A percentile compares a stretch with the other conserved stretches of the same genome.
These are phyloP conservation scores for Hemiprocne comata DNA, from an alignment of 2,113 vertebrate species.

Conservation along the genomic window DNA sequence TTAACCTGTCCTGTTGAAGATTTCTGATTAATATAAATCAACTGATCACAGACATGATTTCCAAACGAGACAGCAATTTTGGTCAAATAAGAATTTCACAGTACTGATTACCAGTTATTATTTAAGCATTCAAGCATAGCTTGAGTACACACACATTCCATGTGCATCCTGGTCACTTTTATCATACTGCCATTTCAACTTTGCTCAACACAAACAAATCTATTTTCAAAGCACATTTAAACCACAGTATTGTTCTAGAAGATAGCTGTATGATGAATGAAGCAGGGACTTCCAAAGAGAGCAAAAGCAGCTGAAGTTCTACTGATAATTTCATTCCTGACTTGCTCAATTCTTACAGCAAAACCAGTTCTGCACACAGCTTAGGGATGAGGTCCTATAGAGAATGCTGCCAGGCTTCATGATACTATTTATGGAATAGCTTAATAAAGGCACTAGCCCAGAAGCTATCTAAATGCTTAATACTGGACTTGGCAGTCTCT, in stretches of 20 bases:
- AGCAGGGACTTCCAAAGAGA: background rate
- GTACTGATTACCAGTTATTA: background rate
- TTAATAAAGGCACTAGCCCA: background rate
- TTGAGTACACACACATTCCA: background rate
- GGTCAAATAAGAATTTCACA: background rate
- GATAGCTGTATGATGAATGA: background rate
- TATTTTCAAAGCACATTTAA: background rate
- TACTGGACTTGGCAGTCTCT: background rate
- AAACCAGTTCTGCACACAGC: rapidly evolving
- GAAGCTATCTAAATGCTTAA: background rate
- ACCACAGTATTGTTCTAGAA: background rate
- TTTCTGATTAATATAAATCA: background rate
- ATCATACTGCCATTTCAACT: background rate
- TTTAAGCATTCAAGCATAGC: background rate
- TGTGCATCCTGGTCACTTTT: background rate
- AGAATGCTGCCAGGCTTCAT: background rate
- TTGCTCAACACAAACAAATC: background rate
- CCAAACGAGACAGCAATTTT: background rate
- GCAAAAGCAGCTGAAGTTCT: background rate
- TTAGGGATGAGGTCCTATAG: background rate
- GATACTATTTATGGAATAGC: background rate
- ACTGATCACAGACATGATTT: background rate
- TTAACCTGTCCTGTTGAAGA: background rate
- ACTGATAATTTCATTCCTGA: background rate
- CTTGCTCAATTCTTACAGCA: background rate